A percentile compares a stretch with the other conserved stretches of the same genome.
phyloP scores from a whole-genome alignment of 1,140 invertebrate genomes.

The Lepidostoma basale region DNA sequence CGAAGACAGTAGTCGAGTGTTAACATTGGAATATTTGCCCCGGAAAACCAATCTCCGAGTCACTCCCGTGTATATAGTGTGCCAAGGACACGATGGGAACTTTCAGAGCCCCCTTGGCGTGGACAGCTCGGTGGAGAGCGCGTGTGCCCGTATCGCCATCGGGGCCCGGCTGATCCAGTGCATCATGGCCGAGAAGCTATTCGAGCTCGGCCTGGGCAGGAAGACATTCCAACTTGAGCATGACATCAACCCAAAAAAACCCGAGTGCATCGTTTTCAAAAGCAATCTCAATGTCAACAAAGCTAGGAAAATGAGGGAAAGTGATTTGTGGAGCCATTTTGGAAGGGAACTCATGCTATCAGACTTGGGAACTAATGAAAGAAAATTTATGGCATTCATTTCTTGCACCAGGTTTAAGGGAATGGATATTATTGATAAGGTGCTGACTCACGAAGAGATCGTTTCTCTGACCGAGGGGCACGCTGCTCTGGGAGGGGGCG shows the following conservation, averaged over 20 bases:
- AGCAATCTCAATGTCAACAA: constrained; percentile 73
- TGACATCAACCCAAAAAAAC: constrained; percentile 63
- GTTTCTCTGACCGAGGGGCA: constrained; percentile 79
- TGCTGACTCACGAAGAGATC: constrained; percentile 75
- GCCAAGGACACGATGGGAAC: constrained; percentile 74
- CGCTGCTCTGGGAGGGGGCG: constrained; percentile 87
- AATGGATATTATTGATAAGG: constrained; percentile 60
- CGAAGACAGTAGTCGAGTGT: constrained; percentile 49
- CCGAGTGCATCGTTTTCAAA: constrained; percentile 71
- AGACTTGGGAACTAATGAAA: constrained; percentile 65
- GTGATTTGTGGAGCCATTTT: constrained; percentile 84
- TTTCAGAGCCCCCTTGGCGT: constrained; percentile 78
- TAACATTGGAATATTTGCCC: constrained; percentile 54
- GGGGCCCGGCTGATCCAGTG: constrained; percentile 83
- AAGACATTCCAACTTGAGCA: constrained; percentile 83
- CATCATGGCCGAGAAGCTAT: constrained; percentile 86
- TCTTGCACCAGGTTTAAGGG: constrained; percentile 84
- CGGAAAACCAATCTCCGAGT: constrained; percentile 59
- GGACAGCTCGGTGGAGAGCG: constrained; percentile 74
- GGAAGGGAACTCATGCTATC: constrained; percentile 79
- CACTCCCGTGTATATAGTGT: constrained; percentile 77
- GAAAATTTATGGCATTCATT: constrained; percentile 88
- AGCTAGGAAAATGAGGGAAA: constrained; percentile 75
- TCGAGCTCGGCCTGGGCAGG: constrained; percentile 76
- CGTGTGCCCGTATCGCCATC: constrained; percentile 76